Evolutionary conservation across 1,140 invertebrate genomes (phyloP).

Genomic region (Diuraphis noxia): DNA sequence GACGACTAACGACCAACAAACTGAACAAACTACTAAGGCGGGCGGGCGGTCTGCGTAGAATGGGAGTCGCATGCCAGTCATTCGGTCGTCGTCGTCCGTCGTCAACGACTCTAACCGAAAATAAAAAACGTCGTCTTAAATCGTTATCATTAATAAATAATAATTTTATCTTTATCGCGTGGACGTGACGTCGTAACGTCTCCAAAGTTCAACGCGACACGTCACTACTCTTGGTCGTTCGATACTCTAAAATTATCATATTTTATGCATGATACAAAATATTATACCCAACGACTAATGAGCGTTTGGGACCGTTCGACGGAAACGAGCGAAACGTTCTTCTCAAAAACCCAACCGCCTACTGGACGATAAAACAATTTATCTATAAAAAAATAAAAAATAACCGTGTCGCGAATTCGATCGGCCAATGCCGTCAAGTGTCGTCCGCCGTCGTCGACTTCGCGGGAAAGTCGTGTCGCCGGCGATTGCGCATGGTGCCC

Average conservation of each 20-base stretch:
- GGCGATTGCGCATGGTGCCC: background rate
- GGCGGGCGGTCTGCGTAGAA: background rate
- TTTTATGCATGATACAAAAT: background rate
- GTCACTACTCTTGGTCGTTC: background rate
- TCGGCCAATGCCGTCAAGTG: background rate
- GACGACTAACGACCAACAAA: no score
- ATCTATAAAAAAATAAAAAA: background rate
- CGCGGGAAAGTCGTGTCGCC: background rate
- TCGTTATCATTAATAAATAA: background rate
- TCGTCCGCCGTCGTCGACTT: background rate
- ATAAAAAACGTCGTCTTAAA: background rate
- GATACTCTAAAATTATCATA: background rate
- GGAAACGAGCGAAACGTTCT: no score
- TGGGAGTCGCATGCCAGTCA: background rate
- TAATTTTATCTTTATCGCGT: no score
- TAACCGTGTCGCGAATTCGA: background rate
- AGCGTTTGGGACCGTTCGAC: background rate
- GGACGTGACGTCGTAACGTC: background rate
- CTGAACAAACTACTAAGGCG: no score
- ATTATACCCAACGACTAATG: background rate
- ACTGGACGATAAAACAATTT: background rate
- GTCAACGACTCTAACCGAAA: background rate
- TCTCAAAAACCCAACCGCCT: no score
- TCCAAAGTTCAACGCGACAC: background rate
- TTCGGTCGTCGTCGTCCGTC: background rate